Base-by-base conservation (phyloP, 2,888 invertebrate genomes). In the Oxytorus armatus region DNA sequence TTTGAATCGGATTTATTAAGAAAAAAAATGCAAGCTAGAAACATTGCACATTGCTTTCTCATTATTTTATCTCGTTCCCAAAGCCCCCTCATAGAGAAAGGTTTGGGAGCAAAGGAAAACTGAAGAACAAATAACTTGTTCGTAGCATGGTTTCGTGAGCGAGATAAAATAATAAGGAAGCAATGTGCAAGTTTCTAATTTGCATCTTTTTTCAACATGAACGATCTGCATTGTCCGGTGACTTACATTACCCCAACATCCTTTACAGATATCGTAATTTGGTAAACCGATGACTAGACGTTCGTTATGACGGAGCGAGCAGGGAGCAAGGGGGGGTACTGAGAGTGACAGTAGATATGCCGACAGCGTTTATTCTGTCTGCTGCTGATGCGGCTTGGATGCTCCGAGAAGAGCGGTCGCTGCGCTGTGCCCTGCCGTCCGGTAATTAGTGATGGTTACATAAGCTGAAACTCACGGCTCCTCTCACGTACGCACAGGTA, bases 381-480 rank as follows among this genome's bases (percentile, higher is more conserved):
- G 36, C n/a, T 21, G 57, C 18, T 36, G 36, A 39, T 57, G 39
- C 39, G 44, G 47, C 33, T 49, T 11, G 8, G 65, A n/a, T 33
- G 29, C 16, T n/a, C 49, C 11, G 47, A 49, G 65, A 51, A 59
- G 53, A 33, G 49, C 49, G 16, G 25, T 44, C 42, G 44, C 69
- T 55, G 39, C 8, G 75, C 33, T 66, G 65, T 66, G 61, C 23
- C 57, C n/a, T 14, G 74, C 63, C 77, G 82, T 69, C 55, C 84
- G 84, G 82, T 86, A 88, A 88, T 88, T 88, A 86, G 85, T 79
- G 82, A 73, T 77, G 82, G 85, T 88, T 88, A 87, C 84, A 85
- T 87, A 87, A 88, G 85, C 79, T 81, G 81, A 85, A 86, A 82
- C 85, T 81, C 84, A 55, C 29, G 76, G 70, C 77, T 68, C 69